Evolutionary conservation across 2,113 vertebrate genomes (phyloP).

Genomic region (Lepus europaeus): DNA sequence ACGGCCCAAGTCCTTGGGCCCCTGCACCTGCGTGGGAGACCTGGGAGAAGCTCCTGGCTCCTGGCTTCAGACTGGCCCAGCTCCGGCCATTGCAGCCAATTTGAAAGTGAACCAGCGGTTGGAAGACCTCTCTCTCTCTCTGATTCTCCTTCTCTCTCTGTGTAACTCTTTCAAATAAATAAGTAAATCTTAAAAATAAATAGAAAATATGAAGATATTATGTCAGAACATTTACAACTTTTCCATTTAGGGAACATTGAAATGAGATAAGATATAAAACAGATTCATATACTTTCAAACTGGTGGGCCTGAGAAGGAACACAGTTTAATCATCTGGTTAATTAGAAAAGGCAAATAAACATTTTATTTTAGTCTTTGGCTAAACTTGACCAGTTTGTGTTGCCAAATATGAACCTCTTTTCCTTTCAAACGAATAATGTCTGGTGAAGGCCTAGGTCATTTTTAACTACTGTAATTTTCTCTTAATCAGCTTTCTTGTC

Average conservation of each 20-base stretch:
- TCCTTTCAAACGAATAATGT: slow-evolving; percentile 36
- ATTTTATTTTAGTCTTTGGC: slow-evolving; percentile 31
- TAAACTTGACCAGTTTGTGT: neutral
- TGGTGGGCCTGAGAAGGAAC: neutral
- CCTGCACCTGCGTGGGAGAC: too few relatives aligned
- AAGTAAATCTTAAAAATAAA: too few relatives aligned
- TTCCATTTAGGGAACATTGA: neutral
- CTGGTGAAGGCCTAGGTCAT: neutral
- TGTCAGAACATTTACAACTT: neutral
- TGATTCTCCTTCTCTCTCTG: too few relatives aligned
- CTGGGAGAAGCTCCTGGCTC: too few relatives aligned
- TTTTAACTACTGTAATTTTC: slow-evolving; percentile 53
- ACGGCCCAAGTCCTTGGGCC: too few relatives aligned
- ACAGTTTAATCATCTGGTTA: slow-evolving; percentile 40
- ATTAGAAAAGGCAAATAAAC: neutral
- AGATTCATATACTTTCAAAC: neutral
- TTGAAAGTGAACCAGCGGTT: too few relatives aligned
- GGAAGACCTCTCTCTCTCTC: too few relatives aligned
- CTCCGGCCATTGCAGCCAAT: too few relatives aligned
- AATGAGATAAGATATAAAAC: neutral
- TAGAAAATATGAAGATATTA: neutral
- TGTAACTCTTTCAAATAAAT: too few relatives aligned
- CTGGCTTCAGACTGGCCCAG: too few relatives aligned
- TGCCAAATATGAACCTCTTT: slow-evolving; percentile 49
- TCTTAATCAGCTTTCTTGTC: slow-evolving; percentile 66